phyloP scores from a whole-genome alignment of 2,113 vertebrate genomes.

The Solea solea region DNA sequence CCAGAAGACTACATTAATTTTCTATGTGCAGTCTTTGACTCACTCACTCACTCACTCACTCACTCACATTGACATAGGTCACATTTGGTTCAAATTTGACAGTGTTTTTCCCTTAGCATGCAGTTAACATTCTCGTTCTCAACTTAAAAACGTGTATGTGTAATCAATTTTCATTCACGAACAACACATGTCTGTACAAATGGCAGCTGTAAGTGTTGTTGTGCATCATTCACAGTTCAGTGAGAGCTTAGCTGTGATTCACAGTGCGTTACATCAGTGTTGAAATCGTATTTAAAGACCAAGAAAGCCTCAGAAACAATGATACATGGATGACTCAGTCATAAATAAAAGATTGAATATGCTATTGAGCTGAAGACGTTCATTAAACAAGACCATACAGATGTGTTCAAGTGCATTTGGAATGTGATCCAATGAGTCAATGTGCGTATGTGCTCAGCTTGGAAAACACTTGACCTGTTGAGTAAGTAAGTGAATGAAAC shows the following conservation, averaged over 20 bases:
- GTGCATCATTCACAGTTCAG: not conserved
- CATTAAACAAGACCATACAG: not conserved
- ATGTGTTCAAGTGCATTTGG: too few relatives aligned
- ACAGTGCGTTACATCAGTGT: not conserved
- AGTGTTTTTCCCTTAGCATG: too few relatives aligned
- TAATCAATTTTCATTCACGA: too few relatives aligned
- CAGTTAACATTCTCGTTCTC: too few relatives aligned
- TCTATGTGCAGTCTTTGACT: conserved; percentile 3
- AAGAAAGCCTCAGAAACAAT: not conserved
- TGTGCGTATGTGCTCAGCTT: not conserved
- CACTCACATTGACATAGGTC: not conserved
- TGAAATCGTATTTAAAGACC: not conserved
- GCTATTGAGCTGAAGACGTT: not conserved
- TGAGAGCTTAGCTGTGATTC: not conserved
- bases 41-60: conserved; percentile 1
- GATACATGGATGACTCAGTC: not conserved
- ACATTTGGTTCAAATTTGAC: not conserved
- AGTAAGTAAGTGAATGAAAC: not conserved
- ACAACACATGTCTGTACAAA: too few relatives aligned
- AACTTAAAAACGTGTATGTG: too few relatives aligned
- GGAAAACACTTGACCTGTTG: not conserved
- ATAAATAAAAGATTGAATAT: not conserved
- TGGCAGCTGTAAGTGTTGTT: too few relatives aligned
- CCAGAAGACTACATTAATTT: too few relatives aligned
- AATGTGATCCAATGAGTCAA: too few relatives aligned